These are phyloP conservation scores for Byasa hedistus DNA, from an alignment of 2,888 invertebrate genomes.

Conservation along the genomic window DNA sequence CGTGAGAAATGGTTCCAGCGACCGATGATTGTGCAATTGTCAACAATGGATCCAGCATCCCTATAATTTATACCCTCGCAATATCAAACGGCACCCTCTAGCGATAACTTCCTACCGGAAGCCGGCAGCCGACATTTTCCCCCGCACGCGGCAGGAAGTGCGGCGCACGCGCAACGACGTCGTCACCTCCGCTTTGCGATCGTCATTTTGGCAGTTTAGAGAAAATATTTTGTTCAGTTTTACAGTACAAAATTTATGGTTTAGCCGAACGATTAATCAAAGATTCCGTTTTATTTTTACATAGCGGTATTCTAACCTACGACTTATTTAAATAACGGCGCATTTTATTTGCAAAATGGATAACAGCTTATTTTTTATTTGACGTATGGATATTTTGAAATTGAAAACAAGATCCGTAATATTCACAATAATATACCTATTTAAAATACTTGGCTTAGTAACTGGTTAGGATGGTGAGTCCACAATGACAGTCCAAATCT, in stretches of 20 bases:
- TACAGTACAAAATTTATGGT: conserved; percentile 6
- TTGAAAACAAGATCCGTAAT: no score
- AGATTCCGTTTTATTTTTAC: not conserved
- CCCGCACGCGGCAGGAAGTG: conserved; percentile 74
- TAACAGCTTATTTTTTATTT: no score
- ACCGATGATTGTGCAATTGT: conserved; percentile 58
- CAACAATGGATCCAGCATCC: conserved; percentile 62
- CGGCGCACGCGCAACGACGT: conserved; percentile 71
- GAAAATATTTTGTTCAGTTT: conserved; percentile 49
- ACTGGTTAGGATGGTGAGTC: no score
- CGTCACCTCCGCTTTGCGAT: conserved; percentile 65
- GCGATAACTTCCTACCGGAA: conserved; percentile 66
- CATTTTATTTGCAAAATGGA: no score
- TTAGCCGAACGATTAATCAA: not conserved
- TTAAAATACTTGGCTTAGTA: no score
- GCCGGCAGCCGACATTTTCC: conserved; percentile 75
- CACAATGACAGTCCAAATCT: no score
- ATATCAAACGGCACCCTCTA: conserved; percentile 54
- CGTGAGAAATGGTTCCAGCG: conserved; percentile 36
- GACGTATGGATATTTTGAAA: no score
- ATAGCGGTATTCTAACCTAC: not conserved
- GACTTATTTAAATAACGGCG: no score
- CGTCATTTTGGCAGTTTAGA: conserved; percentile 62
- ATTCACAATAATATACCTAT: no score
- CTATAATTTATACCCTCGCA: conserved; percentile 67